phyloP scores from a whole-genome alignment of 2,113 vertebrate genomes.

The Poecilia latipinna region DNA sequence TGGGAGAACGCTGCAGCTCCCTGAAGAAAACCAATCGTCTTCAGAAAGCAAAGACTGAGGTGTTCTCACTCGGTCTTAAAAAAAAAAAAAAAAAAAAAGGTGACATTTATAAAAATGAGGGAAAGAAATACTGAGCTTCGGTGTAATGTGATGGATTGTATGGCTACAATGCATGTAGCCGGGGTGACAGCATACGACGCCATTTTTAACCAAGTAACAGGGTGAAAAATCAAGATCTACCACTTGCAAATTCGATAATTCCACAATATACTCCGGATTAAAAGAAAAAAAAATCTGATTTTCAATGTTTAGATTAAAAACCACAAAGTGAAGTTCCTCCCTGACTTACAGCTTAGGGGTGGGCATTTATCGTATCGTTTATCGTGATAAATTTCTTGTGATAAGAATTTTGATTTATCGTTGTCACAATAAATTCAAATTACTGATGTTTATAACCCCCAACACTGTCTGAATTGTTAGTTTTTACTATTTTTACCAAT shows the following conservation, averaged over 20 bases:
- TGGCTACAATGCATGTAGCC: no score
- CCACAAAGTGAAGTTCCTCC: not conserved
- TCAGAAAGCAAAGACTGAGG: not conserved
- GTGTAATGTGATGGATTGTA: not conserved
- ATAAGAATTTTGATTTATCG: no score
- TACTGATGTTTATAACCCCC: no score
- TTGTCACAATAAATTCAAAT: no score
- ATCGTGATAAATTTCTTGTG: no score
- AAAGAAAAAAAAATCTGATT: not conserved
- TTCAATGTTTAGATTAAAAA: not conserved
- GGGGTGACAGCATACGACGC: no score
- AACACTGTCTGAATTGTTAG: no score
- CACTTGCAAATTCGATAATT: not conserved
- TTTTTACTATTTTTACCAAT: no score
- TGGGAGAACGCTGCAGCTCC: not conserved
- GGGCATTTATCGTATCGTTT: no score
- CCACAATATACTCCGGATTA: not conserved
- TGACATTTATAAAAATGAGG: not conserved
- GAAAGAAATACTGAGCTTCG: not conserved
- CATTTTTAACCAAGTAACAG: no score
- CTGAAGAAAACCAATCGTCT: conserved; percentile 23
- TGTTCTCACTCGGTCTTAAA: conserved; percentile 20
- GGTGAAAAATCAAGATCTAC: not conserved
- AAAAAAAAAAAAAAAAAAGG: no score
- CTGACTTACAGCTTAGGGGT: no score